phyloP scores from a whole-genome alignment of 2,888 invertebrate genomes.

The Cephus spinipes region DNA sequence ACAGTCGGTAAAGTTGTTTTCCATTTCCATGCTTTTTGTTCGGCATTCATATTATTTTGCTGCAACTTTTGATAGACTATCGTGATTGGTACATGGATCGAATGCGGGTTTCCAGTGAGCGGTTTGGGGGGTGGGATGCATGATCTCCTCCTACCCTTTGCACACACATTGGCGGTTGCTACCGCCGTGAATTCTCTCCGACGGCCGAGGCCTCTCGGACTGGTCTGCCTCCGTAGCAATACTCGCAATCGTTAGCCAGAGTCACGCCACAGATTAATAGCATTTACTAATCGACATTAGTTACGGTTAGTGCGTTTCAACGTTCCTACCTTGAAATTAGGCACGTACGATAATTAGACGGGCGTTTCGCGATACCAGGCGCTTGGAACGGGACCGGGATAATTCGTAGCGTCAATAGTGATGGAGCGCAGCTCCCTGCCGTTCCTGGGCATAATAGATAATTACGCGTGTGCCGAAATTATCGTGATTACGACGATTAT shows the following conservation, averaged over 20 bases:
- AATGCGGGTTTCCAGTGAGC: too few species aligned
- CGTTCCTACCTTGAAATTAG: constrained; percentile 57
- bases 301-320: constrained; percentile 52
- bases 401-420: not conserved
- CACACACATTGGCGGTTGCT: not conserved
- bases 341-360: constrained; percentile 60
- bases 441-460: constrained; percentile 17
- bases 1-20: too few species aligned
- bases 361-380: constrained; percentile 12
- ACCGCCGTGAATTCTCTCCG: not conserved
- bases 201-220: constrained; percentile 9
- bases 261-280: constrained; percentile 52
- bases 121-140: too few species aligned
- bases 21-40: not conserved
- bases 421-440: not conserved
- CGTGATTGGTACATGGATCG: not conserved
- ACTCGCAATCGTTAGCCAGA: constrained; percentile 44
- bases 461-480: constrained; percentile 26
- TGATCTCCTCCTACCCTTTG: not conserved
- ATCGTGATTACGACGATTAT: constrained; percentile 27
- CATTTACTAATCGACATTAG: constrained; percentile 55
- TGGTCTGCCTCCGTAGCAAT: constrained; percentile 3
- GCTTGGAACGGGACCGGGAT: not conserved
- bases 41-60: not conserved
- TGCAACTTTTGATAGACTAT: not conserved